Percentiles rank a stretch among this genome's conserved stretches.
Evolutionary conservation across 2,113 vertebrate species (phyloP).

Genomic region (Oreochromis spilurus): DNA sequence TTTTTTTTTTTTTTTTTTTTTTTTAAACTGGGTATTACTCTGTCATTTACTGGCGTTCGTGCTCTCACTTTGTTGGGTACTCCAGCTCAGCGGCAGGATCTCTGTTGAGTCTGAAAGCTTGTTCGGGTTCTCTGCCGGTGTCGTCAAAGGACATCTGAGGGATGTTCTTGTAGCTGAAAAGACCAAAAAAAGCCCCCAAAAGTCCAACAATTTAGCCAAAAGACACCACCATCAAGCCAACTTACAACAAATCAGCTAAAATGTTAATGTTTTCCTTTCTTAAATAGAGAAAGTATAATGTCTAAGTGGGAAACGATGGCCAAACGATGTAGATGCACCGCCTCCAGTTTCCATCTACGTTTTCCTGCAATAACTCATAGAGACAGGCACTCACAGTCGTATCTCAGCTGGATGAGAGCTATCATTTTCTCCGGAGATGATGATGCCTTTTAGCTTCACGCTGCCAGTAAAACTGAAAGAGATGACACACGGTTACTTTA

Average conservation of each 20-base stretch:
- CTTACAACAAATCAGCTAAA: not conserved
- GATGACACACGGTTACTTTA: not conserved
- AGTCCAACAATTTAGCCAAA: not conserved
- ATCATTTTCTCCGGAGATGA: slow-evolving; percentile 87
- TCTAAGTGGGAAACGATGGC: not conserved
- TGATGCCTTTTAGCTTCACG: slow-evolving; percentile 90
- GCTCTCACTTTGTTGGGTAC: slow-evolving; percentile 91
- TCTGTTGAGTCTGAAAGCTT: slow-evolving; percentile 88
- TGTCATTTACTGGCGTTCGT: not conserved
- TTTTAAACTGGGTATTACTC: accelerated
- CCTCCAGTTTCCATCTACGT: not conserved
- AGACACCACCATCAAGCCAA: not conserved
- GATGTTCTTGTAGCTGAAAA: slow-evolving; percentile 88
- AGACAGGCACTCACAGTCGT: slow-evolving; percentile 82
- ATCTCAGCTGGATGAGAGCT: slow-evolving; percentile 88
- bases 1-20: not conserved
- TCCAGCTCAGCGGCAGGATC: slow-evolving; percentile 86
- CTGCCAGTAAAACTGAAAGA: slow-evolving; percentile 89
- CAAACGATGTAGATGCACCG: not conserved
- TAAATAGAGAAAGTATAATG: accelerated
- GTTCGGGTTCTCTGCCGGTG: slow-evolving; percentile 86
- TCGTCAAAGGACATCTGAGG: slow-evolving; percentile 98
- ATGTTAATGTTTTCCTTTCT: not conserved
- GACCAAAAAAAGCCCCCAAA: not conserved
- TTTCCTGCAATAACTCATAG: not conserved